Percentiles rank a stretch among this genome's conserved stretches.
Conservation (phyloP, 1,140 invertebrate genomes). For the Apocrypta bakeri region DNA sequence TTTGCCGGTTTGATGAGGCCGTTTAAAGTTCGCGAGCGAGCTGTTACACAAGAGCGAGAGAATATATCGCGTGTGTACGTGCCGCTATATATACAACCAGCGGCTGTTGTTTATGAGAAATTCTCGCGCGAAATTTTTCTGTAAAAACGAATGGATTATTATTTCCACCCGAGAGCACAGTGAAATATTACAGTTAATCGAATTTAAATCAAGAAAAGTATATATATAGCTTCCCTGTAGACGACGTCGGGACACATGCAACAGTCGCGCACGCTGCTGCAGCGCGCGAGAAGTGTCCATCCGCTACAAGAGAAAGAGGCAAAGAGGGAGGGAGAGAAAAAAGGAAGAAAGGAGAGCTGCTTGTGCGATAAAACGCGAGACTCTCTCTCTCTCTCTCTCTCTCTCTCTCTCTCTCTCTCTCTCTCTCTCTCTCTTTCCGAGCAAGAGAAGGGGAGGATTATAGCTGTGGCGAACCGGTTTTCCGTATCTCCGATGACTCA, state of each 20-base stretch:
- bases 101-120: background rate
- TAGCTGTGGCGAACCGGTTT: constrained; percentile 69
- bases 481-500: constrained; percentile 72
- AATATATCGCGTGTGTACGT: background rate
- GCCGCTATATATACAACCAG: background rate
- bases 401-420: constrained; percentile 1
- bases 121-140: background rate
- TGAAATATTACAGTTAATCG: background rate
- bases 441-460: constrained; percentile 43
- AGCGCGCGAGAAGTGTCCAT: constrained; percentile 9
- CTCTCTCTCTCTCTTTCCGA: background rate
- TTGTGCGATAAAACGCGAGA: constrained; percentile 38
- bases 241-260: background rate
- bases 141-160: background rate
- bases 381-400: constrained; percentile 15
- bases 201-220: background rate
- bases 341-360: constrained; percentile 32
- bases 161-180: background rate
- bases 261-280: background rate
- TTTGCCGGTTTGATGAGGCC: constrained; percentile 18
- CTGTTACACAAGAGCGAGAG: background rate
- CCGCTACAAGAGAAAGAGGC: background rate
- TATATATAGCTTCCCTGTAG: background rate
- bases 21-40: constrained; percentile 2
- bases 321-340: background rate